phyloP scores from a whole-genome alignment of 2,797 vertebrate genomes.

The Sylvia borin region DNA sequence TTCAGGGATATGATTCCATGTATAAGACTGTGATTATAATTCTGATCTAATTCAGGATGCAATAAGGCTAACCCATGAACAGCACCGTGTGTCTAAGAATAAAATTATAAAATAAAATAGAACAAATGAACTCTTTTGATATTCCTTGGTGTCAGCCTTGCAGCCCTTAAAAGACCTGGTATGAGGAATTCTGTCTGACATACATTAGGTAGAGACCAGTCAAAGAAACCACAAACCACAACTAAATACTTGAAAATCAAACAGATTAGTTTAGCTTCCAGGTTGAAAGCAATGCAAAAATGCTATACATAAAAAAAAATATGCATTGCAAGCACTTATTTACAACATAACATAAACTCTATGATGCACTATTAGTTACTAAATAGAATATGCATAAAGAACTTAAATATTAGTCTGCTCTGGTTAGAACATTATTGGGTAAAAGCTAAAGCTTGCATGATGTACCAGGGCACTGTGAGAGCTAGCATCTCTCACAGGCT shows the following conservation, averaged over 20 bases:
- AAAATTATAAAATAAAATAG: neutral
- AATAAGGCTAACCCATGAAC: neutral
- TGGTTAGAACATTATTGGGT: neutral
- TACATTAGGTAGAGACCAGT: neutral
- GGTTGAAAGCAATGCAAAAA: neutral
- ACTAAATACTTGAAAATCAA: neutral
- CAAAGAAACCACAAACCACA: neutral
- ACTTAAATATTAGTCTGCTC: neutral
- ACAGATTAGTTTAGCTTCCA: rapidly evolving
- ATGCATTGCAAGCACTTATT: neutral
- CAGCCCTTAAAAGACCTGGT: neutral
- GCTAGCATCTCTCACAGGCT: neutral
- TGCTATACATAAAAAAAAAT: neutral
- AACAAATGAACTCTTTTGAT: rapidly evolving
- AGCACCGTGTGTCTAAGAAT: rapidly evolving
- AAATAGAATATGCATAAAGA: neutral
- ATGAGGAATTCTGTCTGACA: neutral
- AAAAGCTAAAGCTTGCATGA: neutral
- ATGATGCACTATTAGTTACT: neutral
- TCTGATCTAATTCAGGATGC: neutral
- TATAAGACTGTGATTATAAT: neutral
- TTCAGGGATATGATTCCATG: neutral
- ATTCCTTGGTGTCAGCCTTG: neutral
- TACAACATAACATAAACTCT: neutral
- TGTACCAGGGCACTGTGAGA: neutral